phyloP scores from a whole-genome alignment of 2,113 vertebrate genomes.

The Panthera leo region DNA sequence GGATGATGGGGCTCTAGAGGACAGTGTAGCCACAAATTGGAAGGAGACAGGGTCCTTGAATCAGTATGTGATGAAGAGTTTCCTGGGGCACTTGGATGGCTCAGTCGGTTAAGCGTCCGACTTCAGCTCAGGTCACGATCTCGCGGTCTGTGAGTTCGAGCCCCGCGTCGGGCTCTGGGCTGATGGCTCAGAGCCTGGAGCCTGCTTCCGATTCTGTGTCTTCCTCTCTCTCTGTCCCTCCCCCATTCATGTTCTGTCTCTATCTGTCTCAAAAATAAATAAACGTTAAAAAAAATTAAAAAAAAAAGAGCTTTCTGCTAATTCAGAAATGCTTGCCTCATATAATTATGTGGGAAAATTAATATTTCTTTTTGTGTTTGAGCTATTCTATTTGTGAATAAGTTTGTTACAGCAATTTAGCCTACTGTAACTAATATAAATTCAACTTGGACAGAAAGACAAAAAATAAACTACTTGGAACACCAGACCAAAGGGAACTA shows the following conservation, averaged over 20 bases:
- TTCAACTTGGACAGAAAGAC: neutral
- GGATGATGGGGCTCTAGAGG: neutral
- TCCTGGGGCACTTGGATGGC: neutral
- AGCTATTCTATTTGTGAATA: neutral
- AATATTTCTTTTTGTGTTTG: conserved; percentile 11
- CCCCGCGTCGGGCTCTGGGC: too few relatives aligned
- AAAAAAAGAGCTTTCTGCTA: neutral
- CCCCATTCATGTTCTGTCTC: too few relatives aligned
- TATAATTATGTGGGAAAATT: neutral
- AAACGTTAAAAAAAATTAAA: too few relatives aligned
- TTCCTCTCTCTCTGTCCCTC: too few relatives aligned
- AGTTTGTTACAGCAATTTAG: conserved; percentile 13
- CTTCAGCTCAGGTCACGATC: too few relatives aligned
- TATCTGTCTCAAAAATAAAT: too few relatives aligned
- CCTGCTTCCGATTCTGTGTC: too few relatives aligned
- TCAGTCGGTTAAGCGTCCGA: too few relatives aligned
- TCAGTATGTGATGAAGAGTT: neutral
- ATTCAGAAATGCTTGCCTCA: neutral
- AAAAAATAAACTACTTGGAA: neutral
- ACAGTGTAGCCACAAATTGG: neutral
- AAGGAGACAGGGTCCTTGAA: neutral
- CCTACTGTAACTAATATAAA: neutral
- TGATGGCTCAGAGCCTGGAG: too few relatives aligned
- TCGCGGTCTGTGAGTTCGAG: too few relatives aligned
- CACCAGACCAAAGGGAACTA: neutral